Conservation (phyloP, 2,113 vertebrate genomes). For the Saguinus imperator region DNA sequence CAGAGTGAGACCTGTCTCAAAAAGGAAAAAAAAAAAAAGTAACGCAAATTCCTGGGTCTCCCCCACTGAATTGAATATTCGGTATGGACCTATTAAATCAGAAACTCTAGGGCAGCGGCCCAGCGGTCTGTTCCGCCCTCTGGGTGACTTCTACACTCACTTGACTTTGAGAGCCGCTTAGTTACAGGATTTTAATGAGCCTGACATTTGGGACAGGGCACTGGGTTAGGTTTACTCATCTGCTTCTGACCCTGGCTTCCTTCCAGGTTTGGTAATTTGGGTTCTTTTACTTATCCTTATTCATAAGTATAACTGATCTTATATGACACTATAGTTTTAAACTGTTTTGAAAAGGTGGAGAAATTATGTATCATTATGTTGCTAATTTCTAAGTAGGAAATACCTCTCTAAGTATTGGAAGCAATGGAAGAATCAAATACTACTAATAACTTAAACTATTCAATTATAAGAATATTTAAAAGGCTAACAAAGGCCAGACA, state of each 20-base stretch:
- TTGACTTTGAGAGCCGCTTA: background rate
- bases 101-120: too few species aligned
- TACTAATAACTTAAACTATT: background rate
- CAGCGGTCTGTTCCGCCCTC: too few species aligned
- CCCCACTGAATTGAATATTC: too few species aligned
- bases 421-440: background rate
- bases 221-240: background rate
- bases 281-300: background rate
- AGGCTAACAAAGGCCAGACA: background rate
- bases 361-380: background rate
- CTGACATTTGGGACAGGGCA: too few species aligned
- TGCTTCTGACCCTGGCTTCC: background rate
- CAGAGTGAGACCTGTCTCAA: too few species aligned
- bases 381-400: background rate
- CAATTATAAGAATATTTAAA: background rate
- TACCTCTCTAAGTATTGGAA: background rate
- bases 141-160: accelerated
- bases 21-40: too few species aligned
- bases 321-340: background rate
- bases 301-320: background rate
- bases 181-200: background rate
- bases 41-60: background rate
- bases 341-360: background rate
- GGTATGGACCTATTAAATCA: background rate
- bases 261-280: background rate